These are phyloP conservation scores for Pipa parva DNA, from an alignment of 2,113 vertebrate species.

Conservation along the genomic window DNA sequence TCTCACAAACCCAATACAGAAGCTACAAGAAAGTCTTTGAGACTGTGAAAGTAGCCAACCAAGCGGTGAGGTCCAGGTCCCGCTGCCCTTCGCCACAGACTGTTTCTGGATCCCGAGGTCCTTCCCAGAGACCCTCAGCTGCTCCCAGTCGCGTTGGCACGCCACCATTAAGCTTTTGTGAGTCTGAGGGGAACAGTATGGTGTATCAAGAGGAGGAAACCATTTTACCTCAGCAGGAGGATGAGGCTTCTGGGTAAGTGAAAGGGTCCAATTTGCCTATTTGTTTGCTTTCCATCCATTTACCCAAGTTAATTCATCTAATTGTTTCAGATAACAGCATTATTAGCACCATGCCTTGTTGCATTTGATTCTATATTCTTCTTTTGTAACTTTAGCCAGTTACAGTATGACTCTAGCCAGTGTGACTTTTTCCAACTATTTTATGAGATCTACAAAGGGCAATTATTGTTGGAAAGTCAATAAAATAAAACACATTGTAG, in stretches of 20 bases:
- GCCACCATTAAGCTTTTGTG: constrained; percentile 60
- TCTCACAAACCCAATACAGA: constrained; percentile 54
- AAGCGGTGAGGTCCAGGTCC: constrained; percentile 59
- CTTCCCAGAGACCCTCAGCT: constrained; percentile 43
- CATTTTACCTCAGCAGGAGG: rapidly evolving
- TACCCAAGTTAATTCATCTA: too few relatives aligned
- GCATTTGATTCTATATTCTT: too few relatives aligned
- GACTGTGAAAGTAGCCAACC: constrained; percentile 71
- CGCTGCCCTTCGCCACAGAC: constrained; percentile 58
- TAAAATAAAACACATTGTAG: too few relatives aligned
- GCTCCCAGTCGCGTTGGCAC: constrained; percentile 65
- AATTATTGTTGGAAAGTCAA: too few relatives aligned
- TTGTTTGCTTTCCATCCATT: too few relatives aligned
- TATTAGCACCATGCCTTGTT: too few relatives aligned
- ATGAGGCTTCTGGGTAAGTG: not conserved
- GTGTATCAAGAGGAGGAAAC: constrained; percentile 31
- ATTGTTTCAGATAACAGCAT: too few relatives aligned
- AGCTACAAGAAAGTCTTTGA: constrained; percentile 73
- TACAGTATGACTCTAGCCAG: too few relatives aligned
- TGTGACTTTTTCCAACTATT: too few relatives aligned
- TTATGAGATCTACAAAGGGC: too few relatives aligned
- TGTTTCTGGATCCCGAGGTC: constrained; percentile 56
- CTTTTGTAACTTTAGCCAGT: too few relatives aligned
- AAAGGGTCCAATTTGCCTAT: too few relatives aligned
- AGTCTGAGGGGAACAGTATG: constrained; percentile 56